A percentile compares a stretch with the other conserved stretches of the same genome.
Conservation (phyloP, 2,888 invertebrate genomes). For the Caenorhabditis wallacei region DNA sequence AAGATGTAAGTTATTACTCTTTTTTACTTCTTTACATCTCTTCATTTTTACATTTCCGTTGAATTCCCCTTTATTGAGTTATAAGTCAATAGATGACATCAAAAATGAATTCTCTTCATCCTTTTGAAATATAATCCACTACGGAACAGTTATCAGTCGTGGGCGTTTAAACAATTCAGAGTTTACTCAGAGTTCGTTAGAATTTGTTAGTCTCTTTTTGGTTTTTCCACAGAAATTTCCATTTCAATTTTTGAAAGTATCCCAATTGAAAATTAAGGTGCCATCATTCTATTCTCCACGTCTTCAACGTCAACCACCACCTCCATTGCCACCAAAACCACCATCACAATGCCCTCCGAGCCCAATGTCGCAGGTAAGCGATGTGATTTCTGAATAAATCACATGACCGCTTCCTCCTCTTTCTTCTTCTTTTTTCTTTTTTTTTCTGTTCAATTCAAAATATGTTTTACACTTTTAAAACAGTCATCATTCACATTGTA, state of each 20-base stretch:
- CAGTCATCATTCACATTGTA: slow-evolving; percentile 33
- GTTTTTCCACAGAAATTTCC: background rate
- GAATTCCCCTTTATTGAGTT: no score
- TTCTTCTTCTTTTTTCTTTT: slow-evolving; percentile 25
- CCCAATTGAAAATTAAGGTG: slow-evolving; percentile 67
- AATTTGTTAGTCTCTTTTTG: no score
- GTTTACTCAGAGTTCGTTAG: no score
- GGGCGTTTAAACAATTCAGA: no score
- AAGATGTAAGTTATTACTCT: slow-evolving; percentile 61
- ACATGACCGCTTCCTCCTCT: slow-evolving; percentile 29
- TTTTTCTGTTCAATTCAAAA: slow-evolving; percentile 4
- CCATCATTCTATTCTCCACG: slow-evolving; percentile 82
- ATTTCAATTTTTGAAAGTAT: background rate
- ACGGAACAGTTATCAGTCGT: no score
- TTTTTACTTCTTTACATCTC: background rate
- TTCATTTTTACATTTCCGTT: no score
- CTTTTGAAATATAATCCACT: no score
- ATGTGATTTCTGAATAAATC: slow-evolving; percentile 12
- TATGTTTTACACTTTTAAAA: slow-evolving; percentile 2
- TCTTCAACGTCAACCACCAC: slow-evolving; percentile 79
- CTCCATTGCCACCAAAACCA: slow-evolving; percentile 70
- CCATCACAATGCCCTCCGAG: slow-evolving; percentile 66
- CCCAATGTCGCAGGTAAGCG: slow-evolving; percentile 74
- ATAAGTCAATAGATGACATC: no score
- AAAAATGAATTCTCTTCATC: no score